A percentile compares a stretch with the other conserved stretches of the same genome.
Conservation (phyloP, 2,888 invertebrate genomes). For the Athalia rosae region DNA sequence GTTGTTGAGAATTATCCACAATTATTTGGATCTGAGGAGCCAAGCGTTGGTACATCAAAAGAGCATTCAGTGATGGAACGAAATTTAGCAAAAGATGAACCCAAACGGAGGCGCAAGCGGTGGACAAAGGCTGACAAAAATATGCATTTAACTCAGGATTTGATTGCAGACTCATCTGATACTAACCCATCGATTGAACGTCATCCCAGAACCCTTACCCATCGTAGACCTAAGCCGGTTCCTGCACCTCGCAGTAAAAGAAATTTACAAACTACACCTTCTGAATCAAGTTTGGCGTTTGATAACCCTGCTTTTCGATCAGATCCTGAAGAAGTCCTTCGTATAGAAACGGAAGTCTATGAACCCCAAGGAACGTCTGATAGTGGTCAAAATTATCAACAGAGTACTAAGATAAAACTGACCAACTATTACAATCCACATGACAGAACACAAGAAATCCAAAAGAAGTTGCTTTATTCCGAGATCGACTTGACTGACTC, state of each 20-base stretch:
- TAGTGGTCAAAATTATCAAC: background rate
- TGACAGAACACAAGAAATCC: background rate
- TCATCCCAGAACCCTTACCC: background rate
- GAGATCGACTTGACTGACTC: background rate
- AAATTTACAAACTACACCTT: background rate
- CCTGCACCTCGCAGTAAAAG: slow-evolving; percentile 56
- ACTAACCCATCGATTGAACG: background rate
- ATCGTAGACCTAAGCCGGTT: slow-evolving; percentile 51
- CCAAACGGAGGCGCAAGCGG: slow-evolving; percentile 55
- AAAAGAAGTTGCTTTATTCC: background rate
- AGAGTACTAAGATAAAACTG: slow-evolving; percentile 62
- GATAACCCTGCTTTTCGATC: slow-evolving; percentile 64
- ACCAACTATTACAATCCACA: slow-evolving; percentile 42
- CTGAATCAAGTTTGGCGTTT: slow-evolving; percentile 48
- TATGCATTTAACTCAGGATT: slow-evolving; percentile 51
- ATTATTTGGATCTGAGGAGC: slow-evolving; percentile 11
- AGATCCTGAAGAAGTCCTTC: slow-evolving; percentile 62
- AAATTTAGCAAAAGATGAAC: background rate
- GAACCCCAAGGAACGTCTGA: slow-evolving; percentile 44
- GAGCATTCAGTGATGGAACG: background rate
- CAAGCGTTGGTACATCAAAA: background rate
- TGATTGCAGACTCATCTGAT: slow-evolving; percentile 29
- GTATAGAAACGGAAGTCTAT: slow-evolving; percentile 63
- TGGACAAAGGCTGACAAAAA: slow-evolving; percentile 62
- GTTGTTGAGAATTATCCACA: background rate